Evolutionary conservation across 1,140 invertebrate genomes (phyloP), one percentile per base, ranked within the genome.

Genomic region (Calosoma granatense): DNA sequence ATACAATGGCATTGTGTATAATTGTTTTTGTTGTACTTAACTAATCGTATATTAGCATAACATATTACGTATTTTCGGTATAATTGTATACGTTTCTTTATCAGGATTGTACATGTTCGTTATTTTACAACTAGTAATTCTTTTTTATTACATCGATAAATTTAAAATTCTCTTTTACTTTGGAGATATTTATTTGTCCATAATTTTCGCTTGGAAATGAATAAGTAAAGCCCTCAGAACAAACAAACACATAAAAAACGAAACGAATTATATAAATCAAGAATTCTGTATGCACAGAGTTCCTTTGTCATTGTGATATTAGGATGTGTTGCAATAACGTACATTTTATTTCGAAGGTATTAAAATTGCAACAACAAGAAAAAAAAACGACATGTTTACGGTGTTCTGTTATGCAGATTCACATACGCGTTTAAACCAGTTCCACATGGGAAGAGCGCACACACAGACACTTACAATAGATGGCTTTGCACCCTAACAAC

Each of bases 361-460:
- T 47, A 47, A 47, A 47, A 47, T 47, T 17, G 41, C 41, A n/a
- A n/a, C n/a, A n/a, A n/a, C n/a, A n/a, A n/a, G n/a, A n/a, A n/a
- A n/a, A n/a, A n/a, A n/a, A n/a, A n/a, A n/a, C n/a, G n/a, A n/a
- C n/a, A n/a, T n/a, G n/a, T n/a, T n/a, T n/a, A n/a, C n/a, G n/a
- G n/a, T n/a, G n/a, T n/a, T n/a, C n/a, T n/a, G n/a, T n/a, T n/a
- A n/a, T n/a, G n/a, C n/a, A n/a, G n/a, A n/a, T n/a, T n/a, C n/a
- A n/a, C n/a, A n/a, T n/a, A n/a, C n/a, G n/a, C n/a, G n/a, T n/a
- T 47, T 17, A 47, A 17, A 47, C 41, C 41, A 47, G 41, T 47
- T 47, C 41, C 17, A 12, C 3, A 12, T 47, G 9, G 41, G 9
- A n/a, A 36, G n/a, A 6, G 6, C 6, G 26, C 26, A n/a, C 26